phyloP scores from a whole-genome alignment of 2,888 invertebrate genomes.

The Catotricha subobsoleta region DNA sequence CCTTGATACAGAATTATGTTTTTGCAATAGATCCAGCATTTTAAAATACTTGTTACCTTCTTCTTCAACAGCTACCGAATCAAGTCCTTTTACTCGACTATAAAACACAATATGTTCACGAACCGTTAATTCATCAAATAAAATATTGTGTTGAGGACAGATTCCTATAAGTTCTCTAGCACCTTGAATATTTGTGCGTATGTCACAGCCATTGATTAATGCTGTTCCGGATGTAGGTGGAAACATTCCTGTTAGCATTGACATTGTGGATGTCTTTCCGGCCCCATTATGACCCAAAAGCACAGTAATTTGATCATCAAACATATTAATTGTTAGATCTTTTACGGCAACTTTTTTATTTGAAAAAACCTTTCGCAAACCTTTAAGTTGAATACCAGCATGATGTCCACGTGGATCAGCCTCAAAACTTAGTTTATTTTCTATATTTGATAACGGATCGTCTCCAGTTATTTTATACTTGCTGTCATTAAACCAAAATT shows the following conservation, averaged over 20 bases:
- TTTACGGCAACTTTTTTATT: constrained; percentile 41
- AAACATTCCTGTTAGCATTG: constrained; percentile 70
- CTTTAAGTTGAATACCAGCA: constrained; percentile 35
- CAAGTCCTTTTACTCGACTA: constrained; percentile 49
- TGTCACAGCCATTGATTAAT: constrained; percentile 52
- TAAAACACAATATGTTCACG: constrained; percentile 70
- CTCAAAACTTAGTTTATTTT: constrained; percentile 22
- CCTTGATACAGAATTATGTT: constrained; percentile 38
- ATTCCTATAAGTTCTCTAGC: constrained; percentile 57
- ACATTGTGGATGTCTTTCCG: constrained; percentile 86
- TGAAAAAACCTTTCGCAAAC: constrained; percentile 44
- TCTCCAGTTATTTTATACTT: not conserved
- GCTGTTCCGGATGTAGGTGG: constrained; percentile 51
- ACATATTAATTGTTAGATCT: constrained; percentile 62
- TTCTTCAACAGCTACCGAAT: constrained; percentile 31
- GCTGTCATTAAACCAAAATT: constrained; percentile 27
- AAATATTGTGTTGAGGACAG: constrained; percentile 73
- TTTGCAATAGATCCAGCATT: constrained; percentile 45
- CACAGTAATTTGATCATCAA: constrained; percentile 75
- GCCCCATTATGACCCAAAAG: constrained; percentile 65
- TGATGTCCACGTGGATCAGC: constrained; percentile 31
- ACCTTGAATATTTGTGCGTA: constrained; percentile 38
- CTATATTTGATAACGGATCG: not conserved
- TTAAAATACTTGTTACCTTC: constrained; percentile 47
- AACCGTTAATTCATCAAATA: constrained; percentile 68